Evolutionary conservation across 2,113 vertebrate genomes (phyloP).

Genomic region (Upupa epops): DNA sequence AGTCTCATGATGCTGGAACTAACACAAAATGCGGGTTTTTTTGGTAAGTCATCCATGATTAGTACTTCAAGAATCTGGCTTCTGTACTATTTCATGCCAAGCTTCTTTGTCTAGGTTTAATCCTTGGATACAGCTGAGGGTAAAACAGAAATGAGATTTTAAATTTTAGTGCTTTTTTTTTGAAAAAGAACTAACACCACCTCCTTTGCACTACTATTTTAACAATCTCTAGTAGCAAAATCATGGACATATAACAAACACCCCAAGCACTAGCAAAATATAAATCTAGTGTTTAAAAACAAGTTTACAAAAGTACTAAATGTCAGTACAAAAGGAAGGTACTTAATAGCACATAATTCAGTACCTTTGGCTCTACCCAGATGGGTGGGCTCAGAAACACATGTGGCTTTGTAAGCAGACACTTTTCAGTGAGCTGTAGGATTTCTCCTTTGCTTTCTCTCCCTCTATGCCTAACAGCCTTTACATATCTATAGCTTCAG

Average conservation of each 20-base stretch:
- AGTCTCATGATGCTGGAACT: constrained; percentile 60
- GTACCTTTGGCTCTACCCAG: neutral
- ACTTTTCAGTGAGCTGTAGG: neutral
- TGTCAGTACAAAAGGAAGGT: neutral
- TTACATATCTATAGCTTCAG: neutral
- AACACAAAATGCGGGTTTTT: constrained; percentile 23
- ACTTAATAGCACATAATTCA: neutral
- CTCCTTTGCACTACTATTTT: neutral
- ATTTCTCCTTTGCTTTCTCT: neutral
- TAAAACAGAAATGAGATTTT: constrained; percentile 38
- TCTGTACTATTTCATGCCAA: constrained; percentile 82
- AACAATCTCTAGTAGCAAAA: neutral
- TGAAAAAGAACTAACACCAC: neutral
- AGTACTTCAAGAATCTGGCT: constrained; percentile 65
- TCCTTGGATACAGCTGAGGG: constrained; percentile 92
- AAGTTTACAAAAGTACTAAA: neutral
- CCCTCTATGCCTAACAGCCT: neutral
- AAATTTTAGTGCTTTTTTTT: neutral
- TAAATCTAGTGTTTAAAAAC: neutral
- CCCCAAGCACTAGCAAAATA: neutral
- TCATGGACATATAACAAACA: neutral
- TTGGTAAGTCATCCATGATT: constrained; percentile 34
- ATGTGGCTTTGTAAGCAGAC: neutral
- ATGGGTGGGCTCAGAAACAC: neutral
- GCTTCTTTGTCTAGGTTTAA: constrained; percentile 94